Evolutionary conservation across 2,888 invertebrate genomes (phyloP), one percentile per base, ranked within the genome.

Genomic region (Helobdella robusta): DNA sequence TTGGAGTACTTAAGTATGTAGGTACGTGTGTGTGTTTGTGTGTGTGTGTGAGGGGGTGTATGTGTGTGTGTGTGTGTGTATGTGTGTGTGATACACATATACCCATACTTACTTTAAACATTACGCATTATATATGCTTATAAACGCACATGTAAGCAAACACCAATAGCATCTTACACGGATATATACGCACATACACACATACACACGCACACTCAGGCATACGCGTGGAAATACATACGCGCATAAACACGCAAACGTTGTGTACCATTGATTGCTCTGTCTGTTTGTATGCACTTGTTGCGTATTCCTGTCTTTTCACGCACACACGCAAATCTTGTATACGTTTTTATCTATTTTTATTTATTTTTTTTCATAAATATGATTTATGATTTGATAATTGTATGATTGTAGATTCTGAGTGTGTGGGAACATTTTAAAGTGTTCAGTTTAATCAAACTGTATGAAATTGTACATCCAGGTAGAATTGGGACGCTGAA

Each of bases 161-260:
- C 50, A 50, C 50, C n/a, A n/a, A 50, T 25, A 50, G 20, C n/a
- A n/a, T 23, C 50, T 23, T 25, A 50, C 50, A 50, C 50, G n/a
- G 20, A 50, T 25, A 50, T 25, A 50, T 25, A 50, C 50, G 25
- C 50, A 50, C 50, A 50, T 25, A 50, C 50, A 50, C 50, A 50
- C 50, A 50, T 25, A 50, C 50, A 50, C 50, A 50, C 50, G 25
- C 50, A 50, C 50, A 50, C 50, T 23, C 50, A 50, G 20, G 25
- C 50, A 50, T 25, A 50, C 50, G 25, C 50, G 25, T 25, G 25
- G 20, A 50, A n/a, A 50, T 25, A 50, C 50, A 50, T 25, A 50
- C 50, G 25, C 50, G 25, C 50, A 50, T 25, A 50, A n/a, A 50
- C 50, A 50, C 50, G 25, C 50, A 50, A n/a, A 50, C 50, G n/a